phyloP scores from a whole-genome alignment of 2,113 vertebrate genomes.

The Ophthalmotilapia sp. region DNA sequence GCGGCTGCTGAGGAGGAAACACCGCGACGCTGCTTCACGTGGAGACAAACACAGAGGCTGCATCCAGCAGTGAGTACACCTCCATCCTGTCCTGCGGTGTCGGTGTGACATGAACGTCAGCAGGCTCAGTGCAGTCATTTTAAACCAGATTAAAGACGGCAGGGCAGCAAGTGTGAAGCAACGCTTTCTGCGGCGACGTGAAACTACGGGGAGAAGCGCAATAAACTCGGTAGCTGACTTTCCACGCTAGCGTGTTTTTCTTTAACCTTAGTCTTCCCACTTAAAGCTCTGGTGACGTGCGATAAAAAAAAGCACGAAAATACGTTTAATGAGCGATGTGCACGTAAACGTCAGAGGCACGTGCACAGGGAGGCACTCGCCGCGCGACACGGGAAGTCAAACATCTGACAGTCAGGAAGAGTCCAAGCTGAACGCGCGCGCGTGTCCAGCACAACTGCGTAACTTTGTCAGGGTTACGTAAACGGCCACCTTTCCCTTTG shows the following conservation, averaged over 20 bases:
- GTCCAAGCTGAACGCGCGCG: background rate
- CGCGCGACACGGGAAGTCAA: background rate
- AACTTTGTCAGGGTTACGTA: background rate
- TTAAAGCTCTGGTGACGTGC: background rate
- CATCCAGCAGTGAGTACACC: constrained; percentile 38
- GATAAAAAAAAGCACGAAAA: background rate
- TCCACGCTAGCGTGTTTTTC: too few relatives aligned
- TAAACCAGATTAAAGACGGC: background rate
- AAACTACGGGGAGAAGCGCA: background rate
- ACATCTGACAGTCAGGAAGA: background rate
- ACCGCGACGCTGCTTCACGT: background rate
- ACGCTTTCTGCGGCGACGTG: accelerated
- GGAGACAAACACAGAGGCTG: background rate
- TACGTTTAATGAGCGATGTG: background rate
- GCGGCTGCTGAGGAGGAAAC: background rate
- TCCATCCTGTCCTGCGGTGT: background rate
- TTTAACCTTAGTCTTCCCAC: background rate
- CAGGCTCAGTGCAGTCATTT: background rate
- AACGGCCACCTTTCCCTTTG: background rate
- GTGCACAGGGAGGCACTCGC: background rate
- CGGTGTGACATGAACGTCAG: background rate
- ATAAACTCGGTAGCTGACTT: background rate
- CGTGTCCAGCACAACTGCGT: background rate
- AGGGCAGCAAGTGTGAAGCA: background rate
- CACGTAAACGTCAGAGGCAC: background rate